Percentiles rank a stretch among this genome's conserved stretches.
Conservation (phyloP, 2,888 invertebrate species). For the Euzetes globulus region DNA sequence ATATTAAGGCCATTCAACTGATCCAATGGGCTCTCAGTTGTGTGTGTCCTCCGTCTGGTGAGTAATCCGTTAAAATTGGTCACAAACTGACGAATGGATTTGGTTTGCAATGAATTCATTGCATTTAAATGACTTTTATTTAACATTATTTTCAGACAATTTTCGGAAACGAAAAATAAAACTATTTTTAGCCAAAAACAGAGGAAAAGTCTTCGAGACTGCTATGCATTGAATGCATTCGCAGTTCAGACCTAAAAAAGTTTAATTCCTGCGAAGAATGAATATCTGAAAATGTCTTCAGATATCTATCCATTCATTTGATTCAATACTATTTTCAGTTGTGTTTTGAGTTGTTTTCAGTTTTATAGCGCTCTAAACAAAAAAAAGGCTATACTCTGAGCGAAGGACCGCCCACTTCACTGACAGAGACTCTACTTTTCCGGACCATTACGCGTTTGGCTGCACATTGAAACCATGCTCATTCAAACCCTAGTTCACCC, state of each 20-base stretch:
- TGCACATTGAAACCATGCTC: background rate
- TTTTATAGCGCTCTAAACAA: slow-evolving; percentile 17
- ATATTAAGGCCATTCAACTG: slow-evolving; percentile 30
- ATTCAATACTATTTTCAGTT: slow-evolving; percentile 5
- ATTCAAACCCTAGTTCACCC: too few species aligned
- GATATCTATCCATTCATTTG: background rate
- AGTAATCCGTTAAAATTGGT: background rate
- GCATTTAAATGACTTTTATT: background rate
- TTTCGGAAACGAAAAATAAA: background rate
- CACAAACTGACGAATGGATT: background rate
- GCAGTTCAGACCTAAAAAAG: background rate
- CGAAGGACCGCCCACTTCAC: background rate
- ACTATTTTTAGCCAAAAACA: background rate
- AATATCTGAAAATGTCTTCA: background rate
- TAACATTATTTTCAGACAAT: background rate
- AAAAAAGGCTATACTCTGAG: background rate
- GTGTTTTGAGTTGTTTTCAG: slow-evolving; percentile 15
- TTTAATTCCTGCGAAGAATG: background rate
- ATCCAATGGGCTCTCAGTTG: background rate
- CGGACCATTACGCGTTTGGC: background rate
- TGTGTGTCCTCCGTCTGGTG: background rate
- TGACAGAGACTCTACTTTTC: background rate
- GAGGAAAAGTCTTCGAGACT: background rate
- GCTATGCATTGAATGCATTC: background rate
- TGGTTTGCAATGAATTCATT: slow-evolving; percentile 3